Conservation (phyloP, 2,888 invertebrate genomes). For the Xanthostigma xanthostigma region DNA sequence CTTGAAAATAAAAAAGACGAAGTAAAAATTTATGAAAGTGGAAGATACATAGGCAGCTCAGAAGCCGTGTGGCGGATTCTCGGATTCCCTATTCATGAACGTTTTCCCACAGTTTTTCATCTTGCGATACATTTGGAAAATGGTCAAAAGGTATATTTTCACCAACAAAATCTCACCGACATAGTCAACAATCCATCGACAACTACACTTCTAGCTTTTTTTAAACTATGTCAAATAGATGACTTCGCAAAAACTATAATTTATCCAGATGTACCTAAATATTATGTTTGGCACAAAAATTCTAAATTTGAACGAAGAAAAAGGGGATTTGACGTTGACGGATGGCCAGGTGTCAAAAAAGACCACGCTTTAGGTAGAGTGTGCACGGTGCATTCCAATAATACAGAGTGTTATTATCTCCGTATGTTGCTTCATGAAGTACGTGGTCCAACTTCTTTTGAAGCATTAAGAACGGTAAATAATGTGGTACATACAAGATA, state of each 20-base stretch:
- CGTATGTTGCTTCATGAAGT: slow-evolving; percentile 16
- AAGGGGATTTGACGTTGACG: slow-evolving; percentile 7
- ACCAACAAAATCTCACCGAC: slow-evolving; percentile 9
- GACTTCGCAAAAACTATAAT: slow-evolving; percentile 16
- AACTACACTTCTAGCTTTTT: slow-evolving; percentile 21
- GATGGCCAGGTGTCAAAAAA: slow-evolving; percentile 5
- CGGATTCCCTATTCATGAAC: neutral
- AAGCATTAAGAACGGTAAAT: slow-evolving; percentile 18
- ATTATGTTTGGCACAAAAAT: slow-evolving; percentile 13
- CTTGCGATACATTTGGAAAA: slow-evolving; percentile 2
- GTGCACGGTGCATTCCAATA: slow-evolving; percentile 9
- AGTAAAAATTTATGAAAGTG: neutral
- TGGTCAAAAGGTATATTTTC: slow-evolving; percentile 11
- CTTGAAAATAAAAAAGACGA: neutral
- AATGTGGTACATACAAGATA: slow-evolving; percentile 13
- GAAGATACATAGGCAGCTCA: slow-evolving; percentile 2
- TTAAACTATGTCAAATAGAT: slow-evolving; percentile 20
- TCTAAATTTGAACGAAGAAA: slow-evolving; percentile 10
- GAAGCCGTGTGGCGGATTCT: slow-evolving; percentile 1
- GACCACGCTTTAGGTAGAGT: slow-evolving; percentile 9
- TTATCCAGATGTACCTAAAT: slow-evolving; percentile 16
- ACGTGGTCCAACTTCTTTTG: slow-evolving; percentile 19
- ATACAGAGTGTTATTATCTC: slow-evolving; percentile 9
- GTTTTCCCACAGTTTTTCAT: slow-evolving; percentile 1
- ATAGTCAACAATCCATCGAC: slow-evolving; percentile 9